phyloP scores from a whole-genome alignment of 2,797 vertebrate genomes.

The Leucoraja ocellata region DNA sequence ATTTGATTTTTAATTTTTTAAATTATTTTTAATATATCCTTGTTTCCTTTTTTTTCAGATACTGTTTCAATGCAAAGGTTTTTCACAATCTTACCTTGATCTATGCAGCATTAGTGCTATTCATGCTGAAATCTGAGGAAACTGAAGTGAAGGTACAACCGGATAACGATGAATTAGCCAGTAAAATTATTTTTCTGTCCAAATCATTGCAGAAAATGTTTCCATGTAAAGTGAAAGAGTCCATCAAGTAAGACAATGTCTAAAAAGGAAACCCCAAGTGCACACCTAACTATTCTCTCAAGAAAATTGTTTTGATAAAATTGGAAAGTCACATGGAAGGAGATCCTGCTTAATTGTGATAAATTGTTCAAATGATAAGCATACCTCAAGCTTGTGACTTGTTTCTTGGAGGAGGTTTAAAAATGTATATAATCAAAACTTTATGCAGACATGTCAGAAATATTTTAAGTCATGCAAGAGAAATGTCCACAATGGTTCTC shows the following conservation, averaged over 20 bases:
- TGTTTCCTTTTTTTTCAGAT: constrained; percentile 43
- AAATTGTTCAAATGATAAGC: neutral
- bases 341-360: neutral
- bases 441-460: neutral
- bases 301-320: neutral
- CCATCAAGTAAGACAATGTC: neutral
- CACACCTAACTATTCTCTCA: neutral
- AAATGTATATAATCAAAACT: neutral
- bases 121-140: constrained; percentile 67
- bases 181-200: neutral
- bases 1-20: neutral
- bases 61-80: constrained; percentile 64
- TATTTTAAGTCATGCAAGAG: neutral
- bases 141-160: constrained; percentile 77
- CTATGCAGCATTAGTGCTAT: constrained; percentile 73
- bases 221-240: neutral
- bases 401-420: neutral
- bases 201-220: neutral
- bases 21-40: neutral
- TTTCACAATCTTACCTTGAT: constrained; percentile 70
- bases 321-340: neutral
- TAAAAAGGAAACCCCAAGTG: neutral
- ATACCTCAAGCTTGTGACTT: neutral
- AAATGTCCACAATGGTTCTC: neutral
- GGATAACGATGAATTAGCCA: neutral